phyloP scores from a whole-genome alignment of 2,888 invertebrate species.

The Trypoxylon attenuatum region DNA sequence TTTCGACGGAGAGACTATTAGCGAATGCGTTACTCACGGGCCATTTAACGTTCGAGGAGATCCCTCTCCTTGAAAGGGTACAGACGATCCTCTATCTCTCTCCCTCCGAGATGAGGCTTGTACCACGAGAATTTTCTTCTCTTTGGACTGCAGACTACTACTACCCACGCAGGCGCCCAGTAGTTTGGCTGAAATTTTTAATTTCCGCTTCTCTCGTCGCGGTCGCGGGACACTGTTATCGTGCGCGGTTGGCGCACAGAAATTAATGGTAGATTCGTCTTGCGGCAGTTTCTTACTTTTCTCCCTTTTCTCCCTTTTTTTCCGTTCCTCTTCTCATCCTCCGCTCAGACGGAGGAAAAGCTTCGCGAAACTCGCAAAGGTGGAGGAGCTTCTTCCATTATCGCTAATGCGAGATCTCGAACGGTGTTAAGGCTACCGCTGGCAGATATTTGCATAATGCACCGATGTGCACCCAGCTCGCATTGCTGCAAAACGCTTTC shows the following conservation, averaged over 20 bases:
- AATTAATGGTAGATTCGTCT: background rate
- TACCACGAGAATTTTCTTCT: background rate
- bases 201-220: background rate
- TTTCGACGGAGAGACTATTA: background rate
- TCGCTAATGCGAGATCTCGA: constrained; percentile 40
- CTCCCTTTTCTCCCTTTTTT: too few species aligned
- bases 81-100: background rate
- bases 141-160: background rate
- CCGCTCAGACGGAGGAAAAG: background rate
- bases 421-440: constrained; percentile 19
- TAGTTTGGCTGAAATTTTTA: background rate
- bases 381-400: constrained; percentile 4
- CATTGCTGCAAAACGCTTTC: constrained; percentile 20
- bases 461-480: constrained; percentile 10
- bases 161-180: background rate
- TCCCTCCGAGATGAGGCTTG: too few species aligned
- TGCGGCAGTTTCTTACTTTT: too few species aligned
- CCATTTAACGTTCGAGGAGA: constrained; percentile 13
- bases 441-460: constrained; percentile 45
- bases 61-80: too few species aligned
- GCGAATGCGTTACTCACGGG: constrained; percentile 12
- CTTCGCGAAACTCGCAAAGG: background rate
- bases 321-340: background rate
- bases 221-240: background rate
- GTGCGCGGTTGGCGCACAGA: background rate